phyloP scores from a whole-genome alignment of 2,797 vertebrate genomes.

The Poecilia velifera region DNA sequence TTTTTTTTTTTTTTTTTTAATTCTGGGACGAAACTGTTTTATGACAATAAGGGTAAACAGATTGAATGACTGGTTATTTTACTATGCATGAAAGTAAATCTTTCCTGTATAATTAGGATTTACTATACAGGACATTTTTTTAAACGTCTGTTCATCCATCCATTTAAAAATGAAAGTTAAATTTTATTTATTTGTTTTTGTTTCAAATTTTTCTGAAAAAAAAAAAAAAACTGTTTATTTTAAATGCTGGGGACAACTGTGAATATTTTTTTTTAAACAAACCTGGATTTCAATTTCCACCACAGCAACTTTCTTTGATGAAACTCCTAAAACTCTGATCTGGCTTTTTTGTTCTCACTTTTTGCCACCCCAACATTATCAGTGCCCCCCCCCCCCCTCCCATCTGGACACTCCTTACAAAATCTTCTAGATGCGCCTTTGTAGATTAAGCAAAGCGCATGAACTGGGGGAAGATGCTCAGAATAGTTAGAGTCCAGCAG shows the following conservation, averaged over 20 bases:
- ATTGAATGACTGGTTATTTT: background rate
- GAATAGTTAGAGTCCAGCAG: slow-evolving; percentile 26
- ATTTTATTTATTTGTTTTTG: background rate
- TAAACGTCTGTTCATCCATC: background rate
- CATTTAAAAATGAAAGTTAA: background rate
- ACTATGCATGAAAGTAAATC: background rate
- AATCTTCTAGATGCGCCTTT: background rate
- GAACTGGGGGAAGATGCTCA: background rate
- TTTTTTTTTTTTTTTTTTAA: background rate
- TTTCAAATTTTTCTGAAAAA: background rate
- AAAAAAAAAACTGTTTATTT: background rate
- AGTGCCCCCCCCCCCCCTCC: background rate
- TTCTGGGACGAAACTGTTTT: background rate
- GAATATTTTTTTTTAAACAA: background rate
- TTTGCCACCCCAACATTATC: background rate
- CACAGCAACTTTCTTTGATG: background rate
- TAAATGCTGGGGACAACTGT: background rate
- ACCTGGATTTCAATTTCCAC: background rate
- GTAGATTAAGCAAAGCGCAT: background rate
- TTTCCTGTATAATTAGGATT: background rate
- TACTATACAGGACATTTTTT: too few relatives aligned
- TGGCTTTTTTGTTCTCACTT: background rate
- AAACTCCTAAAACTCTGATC: background rate
- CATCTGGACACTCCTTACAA: background rate
- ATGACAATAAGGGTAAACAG: background rate